These are phyloP conservation scores for Ivindomyrus marchei DNA, from an alignment of 2,113 vertebrate species.

Conservation along the genomic window DNA sequence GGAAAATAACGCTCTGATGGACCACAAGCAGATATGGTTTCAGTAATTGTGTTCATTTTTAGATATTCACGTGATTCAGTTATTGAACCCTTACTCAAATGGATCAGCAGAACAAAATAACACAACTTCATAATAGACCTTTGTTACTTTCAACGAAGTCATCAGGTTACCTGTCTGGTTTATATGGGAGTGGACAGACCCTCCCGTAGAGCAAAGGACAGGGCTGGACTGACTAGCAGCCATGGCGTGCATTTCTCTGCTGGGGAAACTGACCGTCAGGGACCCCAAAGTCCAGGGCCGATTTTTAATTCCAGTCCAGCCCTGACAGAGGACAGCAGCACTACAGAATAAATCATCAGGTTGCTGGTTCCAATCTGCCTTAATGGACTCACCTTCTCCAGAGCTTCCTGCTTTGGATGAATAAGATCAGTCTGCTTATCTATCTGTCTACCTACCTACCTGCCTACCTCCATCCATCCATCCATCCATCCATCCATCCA, in stretches of 20 bases:
- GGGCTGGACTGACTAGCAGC: background rate
- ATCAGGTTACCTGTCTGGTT: background rate
- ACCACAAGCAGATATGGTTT: background rate
- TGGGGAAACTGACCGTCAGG: background rate
- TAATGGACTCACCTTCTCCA: background rate
- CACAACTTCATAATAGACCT: background rate
- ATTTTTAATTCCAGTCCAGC: background rate
- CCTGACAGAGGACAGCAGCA: background rate
- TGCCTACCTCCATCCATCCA: background rate
- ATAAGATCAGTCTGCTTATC: background rate
- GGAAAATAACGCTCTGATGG: background rate
- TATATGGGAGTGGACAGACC: background rate
- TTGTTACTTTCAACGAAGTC: background rate
- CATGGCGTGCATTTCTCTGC: background rate
- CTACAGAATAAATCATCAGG: background rate
- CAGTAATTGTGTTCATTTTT: background rate
- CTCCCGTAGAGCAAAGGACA: background rate
- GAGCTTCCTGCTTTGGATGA: background rate
- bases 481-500: background rate
- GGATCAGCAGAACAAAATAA: background rate
- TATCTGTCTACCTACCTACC: background rate
- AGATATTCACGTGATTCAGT: background rate
- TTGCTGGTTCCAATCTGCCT: background rate
- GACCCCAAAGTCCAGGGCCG: background rate
- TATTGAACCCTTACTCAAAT: background rate